These are phyloP conservation scores for Cladorhizidae sp. DNA, from an alignment of 37 sponge, comb jelly and placozoan species.

Conservation along the genomic window DNA sequence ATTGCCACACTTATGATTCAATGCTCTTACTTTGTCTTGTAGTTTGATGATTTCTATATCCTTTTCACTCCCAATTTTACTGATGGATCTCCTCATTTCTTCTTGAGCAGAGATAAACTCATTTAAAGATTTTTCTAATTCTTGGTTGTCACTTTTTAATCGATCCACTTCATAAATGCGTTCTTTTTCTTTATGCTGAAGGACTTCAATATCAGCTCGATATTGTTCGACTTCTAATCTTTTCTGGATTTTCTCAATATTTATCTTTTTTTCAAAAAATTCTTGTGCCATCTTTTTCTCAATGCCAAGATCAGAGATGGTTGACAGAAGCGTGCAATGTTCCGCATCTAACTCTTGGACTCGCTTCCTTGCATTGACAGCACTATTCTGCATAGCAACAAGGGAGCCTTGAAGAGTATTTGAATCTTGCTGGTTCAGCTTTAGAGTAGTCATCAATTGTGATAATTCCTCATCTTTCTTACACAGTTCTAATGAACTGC, in stretches of 20 bases:
- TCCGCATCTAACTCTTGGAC: constrained; percentile 18
- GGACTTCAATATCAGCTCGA: neutral
- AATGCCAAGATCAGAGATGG: constrained; percentile 18
- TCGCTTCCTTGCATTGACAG: neutral
- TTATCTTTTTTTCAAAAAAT: constrained; percentile 17
- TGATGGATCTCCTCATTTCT: constrained; percentile 48
- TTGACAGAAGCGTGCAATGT: constrained; percentile 5
- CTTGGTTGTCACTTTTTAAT: constrained; percentile 24
- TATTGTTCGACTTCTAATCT: neutral
- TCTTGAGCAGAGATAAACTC: constrained; percentile 55
- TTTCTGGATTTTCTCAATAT: neutral
- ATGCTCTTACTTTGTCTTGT: constrained; percentile 8
- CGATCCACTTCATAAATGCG: constrained; percentile 1
- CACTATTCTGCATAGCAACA: neutral
- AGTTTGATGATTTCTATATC: constrained; percentile 57
- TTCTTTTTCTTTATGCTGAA: neutral
- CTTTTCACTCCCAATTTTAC: constrained; percentile 39
- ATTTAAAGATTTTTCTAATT: constrained; percentile 20
- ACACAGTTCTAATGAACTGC: constrained; percentile 4
- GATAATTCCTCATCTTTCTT: constrained; percentile 25
- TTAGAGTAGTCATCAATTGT: constrained; percentile 25
- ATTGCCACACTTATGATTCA: neutral
- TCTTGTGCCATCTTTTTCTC: constrained; percentile 10
- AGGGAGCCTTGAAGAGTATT: constrained; percentile 19
- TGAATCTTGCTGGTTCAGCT: constrained; percentile 31